A percentile compares a stretch with the other conserved stretches of the same genome.
Evolutionary conservation across 2,888 invertebrate genomes (phyloP).

Genomic region (Ganaspis brasiliensis): DNA sequence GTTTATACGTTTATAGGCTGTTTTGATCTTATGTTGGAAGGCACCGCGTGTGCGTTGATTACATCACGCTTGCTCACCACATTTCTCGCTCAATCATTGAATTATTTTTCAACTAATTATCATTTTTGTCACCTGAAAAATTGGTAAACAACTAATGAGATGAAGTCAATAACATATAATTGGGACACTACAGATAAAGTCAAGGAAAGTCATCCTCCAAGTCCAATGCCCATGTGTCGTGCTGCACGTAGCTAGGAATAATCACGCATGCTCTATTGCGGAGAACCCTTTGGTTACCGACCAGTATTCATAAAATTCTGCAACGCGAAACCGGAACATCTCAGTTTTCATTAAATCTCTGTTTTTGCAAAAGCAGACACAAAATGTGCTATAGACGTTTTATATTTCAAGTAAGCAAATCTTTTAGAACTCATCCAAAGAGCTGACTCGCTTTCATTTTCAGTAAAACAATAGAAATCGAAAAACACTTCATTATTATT

Average conservation of each 20-base stretch:
- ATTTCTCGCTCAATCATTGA: background rate
- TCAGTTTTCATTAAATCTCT: slow-evolving; percentile 24
- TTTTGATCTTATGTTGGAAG: background rate
- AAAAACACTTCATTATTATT: too few species aligned
- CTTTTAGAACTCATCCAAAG: background rate
- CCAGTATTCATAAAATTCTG: slow-evolving; percentile 15
- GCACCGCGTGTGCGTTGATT: background rate
- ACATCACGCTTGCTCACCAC: background rate
- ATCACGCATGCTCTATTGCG: background rate
- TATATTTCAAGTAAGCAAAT: slow-evolving; percentile 4
- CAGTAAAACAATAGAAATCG: background rate
- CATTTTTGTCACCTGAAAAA: slow-evolving; percentile 14
- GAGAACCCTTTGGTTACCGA: background rate
- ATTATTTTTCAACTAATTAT: background rate
- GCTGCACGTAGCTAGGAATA: slow-evolving; percentile 19
- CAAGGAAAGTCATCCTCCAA: slow-evolving; percentile 10
- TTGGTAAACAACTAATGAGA: slow-evolving; percentile 4
- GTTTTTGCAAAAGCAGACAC: background rate
- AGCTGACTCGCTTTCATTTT: background rate
- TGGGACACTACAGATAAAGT: slow-evolving; percentile 25
- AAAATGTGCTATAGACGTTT: slow-evolving; percentile 7
- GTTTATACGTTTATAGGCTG: too few species aligned
- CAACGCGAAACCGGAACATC: slow-evolving; percentile 7
- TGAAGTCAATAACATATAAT: slow-evolving; percentile 3
- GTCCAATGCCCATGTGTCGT: background rate